A percentile compares a stretch with the other conserved stretches of the same genome.
These are phyloP conservation scores for Scaptomyza polygonia DNA, from an alignment of 2,888 invertebrate species.

Conservation along the genomic window DNA sequence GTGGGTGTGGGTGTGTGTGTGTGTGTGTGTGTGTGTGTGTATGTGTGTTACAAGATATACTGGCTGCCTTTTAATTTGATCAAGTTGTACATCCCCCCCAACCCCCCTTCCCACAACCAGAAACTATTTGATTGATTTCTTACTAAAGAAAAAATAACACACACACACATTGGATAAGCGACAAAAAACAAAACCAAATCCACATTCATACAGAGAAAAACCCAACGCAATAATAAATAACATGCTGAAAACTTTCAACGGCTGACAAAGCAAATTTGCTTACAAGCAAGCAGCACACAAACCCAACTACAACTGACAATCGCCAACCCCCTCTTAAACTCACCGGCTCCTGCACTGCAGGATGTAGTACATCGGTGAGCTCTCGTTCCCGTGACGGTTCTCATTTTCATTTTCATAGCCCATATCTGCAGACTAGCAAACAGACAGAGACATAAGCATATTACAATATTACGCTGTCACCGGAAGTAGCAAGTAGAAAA, in stretches of 20 bases:
- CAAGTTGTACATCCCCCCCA: slow-evolving; percentile 45
- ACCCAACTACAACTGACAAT: slow-evolving; percentile 1
- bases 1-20: slow-evolving; percentile 14
- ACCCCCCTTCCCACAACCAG: not conserved
- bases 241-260: slow-evolving; percentile 72
- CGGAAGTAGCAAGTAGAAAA: slow-evolving; percentile 71
- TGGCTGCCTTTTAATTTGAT: slow-evolving; percentile 76
- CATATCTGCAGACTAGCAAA: slow-evolving; percentile 61
- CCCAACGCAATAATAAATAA: slow-evolving; percentile 77
- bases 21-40: slow-evolving; percentile 13
- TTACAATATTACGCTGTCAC: slow-evolving; percentile 82
- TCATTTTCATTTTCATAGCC: slow-evolving; percentile 47
- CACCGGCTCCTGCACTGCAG: too few relatives aligned
- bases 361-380: slow-evolving; percentile 25
- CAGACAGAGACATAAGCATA: slow-evolving; percentile 79
- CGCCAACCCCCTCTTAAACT: too few relatives aligned
- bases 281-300: slow-evolving; percentile 25
- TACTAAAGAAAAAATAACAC: not conserved
- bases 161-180: not conserved
- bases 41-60: slow-evolving; percentile 55
- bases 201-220: slow-evolving; percentile 8
- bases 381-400: slow-evolving; percentile 34
- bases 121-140: slow-evolving; percentile 39
- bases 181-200: slow-evolving; percentile 9
- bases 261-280: slow-evolving; percentile 75